phyloP scores from a whole-genome alignment of 2,113 vertebrate species.

The Hippocampus mohnikei region DNA sequence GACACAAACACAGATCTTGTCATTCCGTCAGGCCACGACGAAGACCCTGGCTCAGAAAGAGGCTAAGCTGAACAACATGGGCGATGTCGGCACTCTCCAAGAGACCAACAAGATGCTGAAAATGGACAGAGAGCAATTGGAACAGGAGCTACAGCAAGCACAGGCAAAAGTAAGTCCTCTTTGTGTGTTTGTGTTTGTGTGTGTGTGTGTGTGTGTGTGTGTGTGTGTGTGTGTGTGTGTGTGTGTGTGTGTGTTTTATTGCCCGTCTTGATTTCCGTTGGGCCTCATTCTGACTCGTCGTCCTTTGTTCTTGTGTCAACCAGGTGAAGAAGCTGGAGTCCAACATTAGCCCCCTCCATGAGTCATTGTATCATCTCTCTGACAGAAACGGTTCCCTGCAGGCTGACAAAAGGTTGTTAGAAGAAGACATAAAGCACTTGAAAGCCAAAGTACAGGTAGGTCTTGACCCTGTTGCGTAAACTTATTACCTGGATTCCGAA shows the following conservation, averaged over 20 bases:
- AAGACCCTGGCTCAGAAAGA: slow-evolving; percentile 91
- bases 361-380: slow-evolving; percentile 85
- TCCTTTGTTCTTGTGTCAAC: neutral
- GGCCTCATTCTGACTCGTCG: neutral
- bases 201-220: no score
- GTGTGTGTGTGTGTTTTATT: neutral
- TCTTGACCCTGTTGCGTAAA: neutral
- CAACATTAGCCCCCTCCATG: slow-evolving; percentile 88
- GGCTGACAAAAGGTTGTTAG: slow-evolving; percentile 90
- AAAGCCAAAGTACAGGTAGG: slow-evolving; percentile 85
- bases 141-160: slow-evolving; percentile 85
- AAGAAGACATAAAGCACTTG: slow-evolving; percentile 93
- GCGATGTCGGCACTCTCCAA: slow-evolving; percentile 83
- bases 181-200: no score
- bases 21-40: slow-evolving; percentile 73
- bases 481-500: no score
- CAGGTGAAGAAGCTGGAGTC: slow-evolving; percentile 88
- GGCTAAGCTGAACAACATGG: slow-evolving; percentile 90
- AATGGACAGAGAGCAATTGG: slow-evolving; percentile 84
- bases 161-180: slow-evolving; percentile 76
- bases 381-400: slow-evolving; percentile 91
- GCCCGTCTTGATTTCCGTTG: neutral
- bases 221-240: no score
- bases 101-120: slow-evolving; percentile 87
- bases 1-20: neutral